phyloP scores from a whole-genome alignment of 1,140 invertebrate genomes.

The Sminthurinus signatus region DNA sequence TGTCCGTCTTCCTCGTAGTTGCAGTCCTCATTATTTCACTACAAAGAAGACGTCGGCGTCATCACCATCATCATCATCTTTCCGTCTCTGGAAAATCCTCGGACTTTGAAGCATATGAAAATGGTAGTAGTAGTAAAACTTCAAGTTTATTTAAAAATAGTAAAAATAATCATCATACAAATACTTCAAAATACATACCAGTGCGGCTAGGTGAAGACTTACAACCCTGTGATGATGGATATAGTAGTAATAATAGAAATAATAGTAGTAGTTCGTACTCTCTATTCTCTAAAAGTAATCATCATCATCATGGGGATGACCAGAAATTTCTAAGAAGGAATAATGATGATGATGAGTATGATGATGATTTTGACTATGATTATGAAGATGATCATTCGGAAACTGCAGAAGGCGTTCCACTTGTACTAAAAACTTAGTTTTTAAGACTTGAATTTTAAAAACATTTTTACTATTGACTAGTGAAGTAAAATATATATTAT shows the following conservation, averaged over 20 bases:
- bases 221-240: neutral
- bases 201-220: conserved; percentile 20
- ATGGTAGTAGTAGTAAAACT: neutral
- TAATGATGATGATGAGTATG: conserved; percentile 18
- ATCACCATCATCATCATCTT: neutral
- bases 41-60: conserved; percentile 10
- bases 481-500: neutral
- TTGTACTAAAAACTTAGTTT: conserved; percentile 38
- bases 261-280: neutral
- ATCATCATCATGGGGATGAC: neutral
- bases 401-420: conserved; percentile 32
- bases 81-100: neutral
- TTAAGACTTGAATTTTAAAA: neutral
- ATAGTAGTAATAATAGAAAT: neutral
- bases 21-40: conserved; percentile 19
- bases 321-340: too few relatives aligned
- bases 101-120: conserved; percentile 8
- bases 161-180: too few relatives aligned
- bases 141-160: neutral
- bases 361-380: conserved; percentile 9
- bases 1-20: conserved; percentile 29
- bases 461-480: neutral
- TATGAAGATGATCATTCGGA: conserved; percentile 20
- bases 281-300: neutral
- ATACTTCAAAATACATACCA: conserved; percentile 19